A percentile compares a stretch with the other conserved stretches of the same genome.
phyloP scores from a whole-genome alignment of 1,140 invertebrate species.

The Halyomorpha halys region DNA sequence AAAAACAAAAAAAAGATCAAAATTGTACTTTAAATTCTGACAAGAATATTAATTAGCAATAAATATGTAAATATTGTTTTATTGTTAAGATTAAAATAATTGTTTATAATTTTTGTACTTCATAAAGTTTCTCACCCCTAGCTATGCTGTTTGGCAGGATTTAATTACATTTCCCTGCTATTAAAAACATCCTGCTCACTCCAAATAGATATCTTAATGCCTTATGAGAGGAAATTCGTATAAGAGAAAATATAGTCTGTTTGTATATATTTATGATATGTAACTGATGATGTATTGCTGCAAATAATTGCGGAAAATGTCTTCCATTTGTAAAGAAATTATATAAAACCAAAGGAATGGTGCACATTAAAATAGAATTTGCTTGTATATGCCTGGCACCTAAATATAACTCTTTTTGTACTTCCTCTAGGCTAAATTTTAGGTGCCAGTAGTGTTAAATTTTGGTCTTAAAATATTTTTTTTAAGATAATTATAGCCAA shows the following conservation, averaged over 20 bases:
- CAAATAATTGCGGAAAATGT: slow-evolving; percentile 21
- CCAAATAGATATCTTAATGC: slow-evolving; percentile 24
- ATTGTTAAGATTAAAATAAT: background rate
- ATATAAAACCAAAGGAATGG: slow-evolving; percentile 20
- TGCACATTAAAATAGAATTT: slow-evolving; percentile 23
- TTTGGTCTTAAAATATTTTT: slow-evolving; percentile 13
- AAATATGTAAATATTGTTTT: slow-evolving; percentile 10
- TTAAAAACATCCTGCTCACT: slow-evolving; percentile 20
- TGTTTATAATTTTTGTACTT: slow-evolving; percentile 4
- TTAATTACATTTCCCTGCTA: slow-evolving; percentile 3
- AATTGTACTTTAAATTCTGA: too few species aligned
- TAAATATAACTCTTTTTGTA: slow-evolving; percentile 18
- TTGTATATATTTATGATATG: slow-evolving; percentile 24
- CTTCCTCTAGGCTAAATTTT: slow-evolving; percentile 15
- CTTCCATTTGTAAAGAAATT: slow-evolving; percentile 25
- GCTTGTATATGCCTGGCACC: slow-evolving; percentile 23
- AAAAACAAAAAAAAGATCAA: too few species aligned
- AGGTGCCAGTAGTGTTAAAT: slow-evolving; percentile 19
- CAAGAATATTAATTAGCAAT: background rate
- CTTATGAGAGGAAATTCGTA: slow-evolving; percentile 24
- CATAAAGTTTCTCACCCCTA: slow-evolving; percentile 2
- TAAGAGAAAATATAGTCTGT: slow-evolving; percentile 26
- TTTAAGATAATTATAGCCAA: slow-evolving; percentile 6
- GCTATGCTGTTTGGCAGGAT: slow-evolving; percentile 15
- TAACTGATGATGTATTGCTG: slow-evolving; percentile 21